phyloP scores from a whole-genome alignment of 2,113 vertebrate genomes.

The Orthonyx spaldingii region DNA sequence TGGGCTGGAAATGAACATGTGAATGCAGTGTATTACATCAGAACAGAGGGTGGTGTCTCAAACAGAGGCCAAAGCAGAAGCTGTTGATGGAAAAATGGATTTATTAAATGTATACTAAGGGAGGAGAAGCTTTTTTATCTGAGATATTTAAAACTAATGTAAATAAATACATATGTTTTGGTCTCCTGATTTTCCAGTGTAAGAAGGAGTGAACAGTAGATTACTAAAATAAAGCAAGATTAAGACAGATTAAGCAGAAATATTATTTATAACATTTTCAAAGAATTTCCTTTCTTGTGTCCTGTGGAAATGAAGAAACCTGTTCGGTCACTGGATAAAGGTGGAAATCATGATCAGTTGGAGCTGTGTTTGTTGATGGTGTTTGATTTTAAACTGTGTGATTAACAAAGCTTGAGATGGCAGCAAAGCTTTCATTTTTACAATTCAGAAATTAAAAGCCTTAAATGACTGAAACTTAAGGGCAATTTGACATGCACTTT shows the following conservation, averaged over 20 bases:
- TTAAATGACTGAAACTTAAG: constrained; percentile 18
- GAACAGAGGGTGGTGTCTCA: neutral
- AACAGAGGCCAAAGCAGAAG: neutral
- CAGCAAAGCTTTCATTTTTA: constrained; percentile 33
- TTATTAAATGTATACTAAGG: neutral
- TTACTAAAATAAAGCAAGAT: neutral
- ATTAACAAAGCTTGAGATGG: neutral
- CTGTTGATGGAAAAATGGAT: neutral
- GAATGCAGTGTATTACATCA: neutral
- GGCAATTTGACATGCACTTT: neutral
- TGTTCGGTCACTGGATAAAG: neutral
- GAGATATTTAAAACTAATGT: neutral
- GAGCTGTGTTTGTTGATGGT: neutral
- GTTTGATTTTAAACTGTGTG: neutral
- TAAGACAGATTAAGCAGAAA: neutral
- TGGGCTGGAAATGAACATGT: neutral
- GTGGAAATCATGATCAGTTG: neutral
- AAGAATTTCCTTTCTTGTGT: neutral
- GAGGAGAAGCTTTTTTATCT: neutral
- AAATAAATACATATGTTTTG: neutral
- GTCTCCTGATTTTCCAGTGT: neutral
- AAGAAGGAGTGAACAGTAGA: neutral
- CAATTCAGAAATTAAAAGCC: constrained; percentile 16
- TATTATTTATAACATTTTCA: neutral
- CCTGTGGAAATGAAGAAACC: neutral